A percentile compares a stretch with the other conserved stretches of the same genome.
phyloP scores from a whole-genome alignment of 2,797 vertebrate species.

The Apogon talboti region DNA sequence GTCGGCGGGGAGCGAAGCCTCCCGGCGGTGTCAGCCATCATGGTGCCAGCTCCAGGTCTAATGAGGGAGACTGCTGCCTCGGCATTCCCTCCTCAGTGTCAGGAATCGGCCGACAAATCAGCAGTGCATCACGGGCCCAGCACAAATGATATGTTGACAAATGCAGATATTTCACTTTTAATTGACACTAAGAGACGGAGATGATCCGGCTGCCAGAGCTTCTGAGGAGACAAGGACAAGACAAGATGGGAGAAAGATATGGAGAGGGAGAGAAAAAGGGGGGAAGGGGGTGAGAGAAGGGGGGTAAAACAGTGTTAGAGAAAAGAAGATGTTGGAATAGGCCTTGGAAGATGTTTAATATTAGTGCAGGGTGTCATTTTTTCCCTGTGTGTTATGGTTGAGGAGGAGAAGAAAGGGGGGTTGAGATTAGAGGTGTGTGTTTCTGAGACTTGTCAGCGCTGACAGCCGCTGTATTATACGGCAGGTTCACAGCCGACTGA shows the following conservation, averaged over 20 bases:
- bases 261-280: conserved; percentile 30
- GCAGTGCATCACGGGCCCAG: conserved; percentile 88
- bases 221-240: conserved; percentile 80
- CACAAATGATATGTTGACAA: conserved; percentile 97
- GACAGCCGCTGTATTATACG: conserved; percentile 68
- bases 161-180: conserved; percentile 99
- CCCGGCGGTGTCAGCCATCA: conserved; percentile 86
- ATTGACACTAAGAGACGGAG: conserved; percentile 98
- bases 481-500: conserved; percentile 66
- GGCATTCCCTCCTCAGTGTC: conserved; percentile 89
- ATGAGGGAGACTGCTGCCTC: conserved; percentile 93
- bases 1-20: conserved; percentile 87
- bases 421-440: conserved; percentile 77
- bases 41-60: conserved; percentile 89
- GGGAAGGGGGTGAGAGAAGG: neutral
- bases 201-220: conserved; percentile 82
- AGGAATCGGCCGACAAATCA: conserved; percentile 93
- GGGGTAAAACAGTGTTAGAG: conserved; percentile 44
- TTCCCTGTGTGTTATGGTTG: conserved; percentile 51
- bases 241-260: conserved; percentile 62
- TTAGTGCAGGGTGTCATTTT: conserved; percentile 78
- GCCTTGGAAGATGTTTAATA: conserved; percentile 79
- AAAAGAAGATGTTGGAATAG: conserved; percentile 70
- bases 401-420: conserved; percentile 50
- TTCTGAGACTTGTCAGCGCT: conserved; percentile 76